These are phyloP conservation scores for Drosophila nr. fundita DNA, from an alignment of 2,888 invertebrate species.

Conservation along the genomic window DNA sequence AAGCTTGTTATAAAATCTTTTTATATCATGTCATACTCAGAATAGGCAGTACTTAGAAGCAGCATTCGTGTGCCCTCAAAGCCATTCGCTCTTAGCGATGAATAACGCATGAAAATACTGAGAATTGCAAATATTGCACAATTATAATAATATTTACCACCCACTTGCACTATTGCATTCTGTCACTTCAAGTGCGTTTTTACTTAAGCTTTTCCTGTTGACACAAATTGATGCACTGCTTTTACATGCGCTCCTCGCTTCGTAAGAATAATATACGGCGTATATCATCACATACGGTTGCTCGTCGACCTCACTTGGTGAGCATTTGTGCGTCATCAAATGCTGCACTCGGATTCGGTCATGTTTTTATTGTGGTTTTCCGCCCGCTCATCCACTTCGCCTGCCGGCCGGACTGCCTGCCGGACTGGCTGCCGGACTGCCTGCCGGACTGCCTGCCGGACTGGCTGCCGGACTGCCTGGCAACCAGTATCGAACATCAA, in stretches of 20 bases:
- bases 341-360: slow-evolving; percentile 35
- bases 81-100: not conserved
- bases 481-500: slow-evolving; percentile 8
- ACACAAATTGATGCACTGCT: slow-evolving; percentile 17
- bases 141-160: slow-evolving; percentile 21
- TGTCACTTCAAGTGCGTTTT: not conserved
- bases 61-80: not conserved
- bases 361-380: slow-evolving; percentile 38
- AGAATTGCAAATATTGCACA: slow-evolving; percentile 9
- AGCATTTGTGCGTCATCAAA: slow-evolving; percentile 39
- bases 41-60: not conserved
- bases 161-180: slow-evolving; percentile 9
- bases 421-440: not conserved
- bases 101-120: slow-evolving; percentile 3
- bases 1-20: not conserved
- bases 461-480: not conserved
- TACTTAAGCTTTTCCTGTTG: slow-evolving; percentile 5
- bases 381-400: slow-evolving; percentile 1
- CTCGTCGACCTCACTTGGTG: slow-evolving; percentile 32
- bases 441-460: not conserved
- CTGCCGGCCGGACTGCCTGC: not conserved
- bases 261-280: slow-evolving; percentile 31
- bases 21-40: not conserved
- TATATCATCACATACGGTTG: slow-evolving; percentile 37
- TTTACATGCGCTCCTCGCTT: slow-evolving; percentile 6